Evolutionary conservation across 2,113 vertebrate genomes (phyloP).

Genomic region (Anhinga rufa): DNA sequence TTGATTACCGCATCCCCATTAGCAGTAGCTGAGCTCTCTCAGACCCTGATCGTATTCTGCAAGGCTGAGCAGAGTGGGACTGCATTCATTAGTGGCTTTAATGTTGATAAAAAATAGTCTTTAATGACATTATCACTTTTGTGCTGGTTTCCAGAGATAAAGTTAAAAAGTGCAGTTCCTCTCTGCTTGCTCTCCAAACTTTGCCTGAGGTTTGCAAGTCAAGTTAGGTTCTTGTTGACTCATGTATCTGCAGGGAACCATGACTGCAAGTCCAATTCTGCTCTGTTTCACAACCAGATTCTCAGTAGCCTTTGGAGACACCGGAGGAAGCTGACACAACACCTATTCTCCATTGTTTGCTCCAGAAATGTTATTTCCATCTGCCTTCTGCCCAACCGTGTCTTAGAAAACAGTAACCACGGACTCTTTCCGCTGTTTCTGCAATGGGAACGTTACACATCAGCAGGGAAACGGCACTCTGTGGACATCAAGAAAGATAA

Average conservation of each 20-base stretch:
- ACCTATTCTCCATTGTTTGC: not conserved
- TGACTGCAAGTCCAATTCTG: not conserved
- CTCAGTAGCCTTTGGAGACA: not conserved
- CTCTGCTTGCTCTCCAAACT: not conserved
- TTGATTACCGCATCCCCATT: not conserved
- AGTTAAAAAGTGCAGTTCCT: not conserved
- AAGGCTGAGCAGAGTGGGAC: not conserved
- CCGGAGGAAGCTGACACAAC: not conserved
- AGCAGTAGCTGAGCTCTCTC: not conserved
- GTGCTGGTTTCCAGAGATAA: accelerated
- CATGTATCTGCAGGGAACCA: not conserved
- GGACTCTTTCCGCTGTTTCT: not conserved
- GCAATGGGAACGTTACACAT: not conserved
- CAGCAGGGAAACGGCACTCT: not conserved
- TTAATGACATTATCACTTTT: not conserved
- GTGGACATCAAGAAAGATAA: not conserved
- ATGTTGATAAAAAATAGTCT: not conserved
- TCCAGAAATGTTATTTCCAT: not conserved
- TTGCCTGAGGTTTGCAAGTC: not conserved
- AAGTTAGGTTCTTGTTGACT: not conserved
- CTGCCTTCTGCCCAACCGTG: not conserved
- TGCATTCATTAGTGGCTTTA: not conserved
- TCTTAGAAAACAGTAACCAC: not conserved
- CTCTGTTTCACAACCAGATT: not conserved
- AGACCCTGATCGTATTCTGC: not conserved